Conservation (phyloP, 2,113 vertebrate genomes). For the Chitala chitala region DNA sequence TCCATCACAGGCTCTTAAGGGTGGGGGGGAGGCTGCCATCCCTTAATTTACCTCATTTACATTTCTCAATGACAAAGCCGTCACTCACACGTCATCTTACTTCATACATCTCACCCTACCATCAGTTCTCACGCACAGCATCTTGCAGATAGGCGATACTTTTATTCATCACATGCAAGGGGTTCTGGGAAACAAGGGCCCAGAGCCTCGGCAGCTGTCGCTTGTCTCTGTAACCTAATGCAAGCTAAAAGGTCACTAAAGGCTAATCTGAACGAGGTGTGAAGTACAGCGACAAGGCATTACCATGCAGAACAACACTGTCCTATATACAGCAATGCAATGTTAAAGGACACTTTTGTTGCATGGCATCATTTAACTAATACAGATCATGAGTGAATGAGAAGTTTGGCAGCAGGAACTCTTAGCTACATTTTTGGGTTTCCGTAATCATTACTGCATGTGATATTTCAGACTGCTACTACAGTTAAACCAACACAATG, state of each 20-base stretch:
- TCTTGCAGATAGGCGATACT: not conserved
- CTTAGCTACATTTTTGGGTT: no score
- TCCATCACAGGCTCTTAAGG: not conserved
- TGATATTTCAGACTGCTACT: no score
- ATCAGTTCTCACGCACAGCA: no score
- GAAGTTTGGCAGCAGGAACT: no score
- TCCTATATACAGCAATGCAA: not conserved
- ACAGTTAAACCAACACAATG: no score
- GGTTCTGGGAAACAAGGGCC: not conserved
- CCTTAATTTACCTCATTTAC: no score
- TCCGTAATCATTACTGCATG: no score
- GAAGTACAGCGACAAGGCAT: not conserved
- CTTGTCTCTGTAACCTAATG: not conserved
- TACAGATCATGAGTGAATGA: no score
- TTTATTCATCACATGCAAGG: not conserved
- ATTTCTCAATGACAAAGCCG: no score
- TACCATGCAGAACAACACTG: not conserved
- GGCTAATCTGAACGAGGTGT: not conserved
- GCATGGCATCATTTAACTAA: not conserved
- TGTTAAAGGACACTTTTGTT: not conserved
- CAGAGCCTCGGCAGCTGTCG: no score
- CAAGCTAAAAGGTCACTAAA: not conserved
- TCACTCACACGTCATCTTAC: no score
- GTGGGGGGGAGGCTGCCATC: not conserved
- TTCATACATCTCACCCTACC: no score